Evolutionary conservation across 2,797 vertebrate species (phyloP), one percentile per base, ranked within the genome.

Genomic region (Serranus cabrilla): DNA sequence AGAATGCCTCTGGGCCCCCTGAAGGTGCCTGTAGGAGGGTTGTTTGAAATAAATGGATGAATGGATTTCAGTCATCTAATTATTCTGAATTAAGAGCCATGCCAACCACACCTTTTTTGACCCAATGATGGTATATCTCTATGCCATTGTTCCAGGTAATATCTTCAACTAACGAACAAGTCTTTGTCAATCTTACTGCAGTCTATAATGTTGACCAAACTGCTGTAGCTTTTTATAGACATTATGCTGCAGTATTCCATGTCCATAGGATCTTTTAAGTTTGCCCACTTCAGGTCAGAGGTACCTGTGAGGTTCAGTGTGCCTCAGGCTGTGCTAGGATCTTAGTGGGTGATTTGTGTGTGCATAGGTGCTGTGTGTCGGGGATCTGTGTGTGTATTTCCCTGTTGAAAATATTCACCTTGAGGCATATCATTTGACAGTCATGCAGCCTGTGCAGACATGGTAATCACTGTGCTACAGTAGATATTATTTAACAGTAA

Each of bases 271-370:
- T 71, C 11, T 62, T 27, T 77, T 59, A 58, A 21, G 39, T 60
- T 58, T 46, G 60, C 46, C 34, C 64, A 50, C 61, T 49, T 62
- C 71, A 25, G 78, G 81, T 75, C 63, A 71, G 71, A 65, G 20
- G 43, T 61, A n/a, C 37, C 23, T 27, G 14, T 31, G 27, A 34
- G 66, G 52, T 62, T 71, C 37, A 46, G 0, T 23, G 2, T 25
- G 71, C 74, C 63, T 18, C 5, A 34, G 66, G 66, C 74, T 78
- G 39, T 58, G 34, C 65, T 76, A 34, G 71, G 56, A 76, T 83
- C 18, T 56, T 9, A 8, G 18, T 51, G 34, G 34, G 31, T 62
- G 47, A 68, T 63, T 11, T 52, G 25, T 49, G 46, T 39, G 14
- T 59, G 18, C 62, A 2, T 54, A 18, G 1, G 47, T 61, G 25